These are phyloP conservation scores for Serrognathus titanus DNA, from an alignment of 2,888 invertebrate genomes.

Conservation along the genomic window DNA sequence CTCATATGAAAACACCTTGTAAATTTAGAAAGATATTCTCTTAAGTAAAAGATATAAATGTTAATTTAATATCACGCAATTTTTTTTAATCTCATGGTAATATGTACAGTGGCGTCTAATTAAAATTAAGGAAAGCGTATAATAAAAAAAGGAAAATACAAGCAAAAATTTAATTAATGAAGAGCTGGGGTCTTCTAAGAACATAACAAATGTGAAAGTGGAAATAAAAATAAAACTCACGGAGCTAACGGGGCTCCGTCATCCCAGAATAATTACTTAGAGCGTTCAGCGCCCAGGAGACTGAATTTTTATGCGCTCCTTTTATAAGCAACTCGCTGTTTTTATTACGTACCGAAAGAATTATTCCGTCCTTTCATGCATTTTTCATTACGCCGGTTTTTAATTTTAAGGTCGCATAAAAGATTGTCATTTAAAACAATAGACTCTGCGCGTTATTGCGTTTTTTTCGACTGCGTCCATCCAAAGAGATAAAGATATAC, in stretches of 20 bases:
- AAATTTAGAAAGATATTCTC: too few species aligned
- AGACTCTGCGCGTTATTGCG: too few species aligned
- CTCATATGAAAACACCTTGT: too few species aligned
- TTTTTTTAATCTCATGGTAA: too few species aligned
- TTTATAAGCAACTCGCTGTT: slow-evolving; percentile 28
- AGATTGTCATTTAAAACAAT: slow-evolving; percentile 19
- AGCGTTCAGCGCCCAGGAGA: slow-evolving; percentile 29
- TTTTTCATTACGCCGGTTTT: slow-evolving; percentile 26
- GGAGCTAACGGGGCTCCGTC: slow-evolving; percentile 29
- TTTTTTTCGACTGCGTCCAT: too few species aligned
- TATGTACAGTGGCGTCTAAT: too few species aligned
- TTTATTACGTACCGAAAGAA: slow-evolving; percentile 29
- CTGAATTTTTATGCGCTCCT: slow-evolving; percentile 33
- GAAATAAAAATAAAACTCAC: neutral
- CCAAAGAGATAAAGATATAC: too few species aligned
- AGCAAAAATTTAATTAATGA: too few species aligned
- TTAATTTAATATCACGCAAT: too few species aligned
- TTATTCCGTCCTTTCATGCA: slow-evolving; percentile 28
- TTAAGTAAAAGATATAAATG: too few species aligned
- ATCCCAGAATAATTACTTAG: slow-evolving; percentile 37
- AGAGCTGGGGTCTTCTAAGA: neutral
- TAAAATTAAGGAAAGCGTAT: too few species aligned
- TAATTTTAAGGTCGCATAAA: neutral
- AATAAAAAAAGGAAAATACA: too few species aligned
- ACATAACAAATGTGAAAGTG: neutral